phyloP scores from a whole-genome alignment of 1,140 invertebrate species.

The Stegodyphus dumicola region DNA sequence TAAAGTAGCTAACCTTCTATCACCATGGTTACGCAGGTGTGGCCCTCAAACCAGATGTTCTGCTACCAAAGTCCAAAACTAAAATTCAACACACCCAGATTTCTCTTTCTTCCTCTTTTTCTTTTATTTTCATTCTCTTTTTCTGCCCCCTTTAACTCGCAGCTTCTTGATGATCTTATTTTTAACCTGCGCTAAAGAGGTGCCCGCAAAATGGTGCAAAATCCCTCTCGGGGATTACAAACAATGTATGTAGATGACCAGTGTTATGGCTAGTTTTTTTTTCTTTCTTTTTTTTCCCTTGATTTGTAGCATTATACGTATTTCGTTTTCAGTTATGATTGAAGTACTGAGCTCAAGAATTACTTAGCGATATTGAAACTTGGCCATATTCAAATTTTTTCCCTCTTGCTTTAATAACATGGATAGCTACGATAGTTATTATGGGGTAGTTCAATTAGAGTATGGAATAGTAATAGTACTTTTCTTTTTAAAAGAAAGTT shows the following conservation, averaged over 20 bases:
- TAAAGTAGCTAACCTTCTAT: slow-evolving; percentile 39
- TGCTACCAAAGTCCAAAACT: slow-evolving; percentile 31
- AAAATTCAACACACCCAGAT: slow-evolving; percentile 54
- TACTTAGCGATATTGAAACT: slow-evolving; percentile 20
- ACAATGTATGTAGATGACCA: neutral
- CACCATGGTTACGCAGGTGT: slow-evolving; percentile 54
- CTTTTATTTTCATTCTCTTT: neutral
- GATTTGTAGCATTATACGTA: neutral
- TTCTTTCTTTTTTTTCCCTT: slow-evolving; percentile 1
- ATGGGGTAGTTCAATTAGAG: too few species aligned
- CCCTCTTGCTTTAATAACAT: neutral
- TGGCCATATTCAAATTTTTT: neutral
- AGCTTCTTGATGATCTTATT: slow-evolving; percentile 20
- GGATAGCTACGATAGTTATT: too few species aligned
- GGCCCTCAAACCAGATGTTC: slow-evolving; percentile 47
- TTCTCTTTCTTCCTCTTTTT: slow-evolving; percentile 14
- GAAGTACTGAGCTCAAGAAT: neutral
- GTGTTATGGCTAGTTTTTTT: neutral
- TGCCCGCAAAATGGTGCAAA: neutral
- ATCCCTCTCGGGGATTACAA: neutral
- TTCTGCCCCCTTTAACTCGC: too few species aligned
- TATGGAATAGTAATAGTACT: too few species aligned
- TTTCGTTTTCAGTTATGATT: slow-evolving; percentile 8
- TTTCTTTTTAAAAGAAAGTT: too few species aligned
- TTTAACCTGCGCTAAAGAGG: slow-evolving; percentile 51